Evolutionary conservation across 2,797 vertebrate species (phyloP).

Genomic region (Chrysocyon brachyurus): DNA sequence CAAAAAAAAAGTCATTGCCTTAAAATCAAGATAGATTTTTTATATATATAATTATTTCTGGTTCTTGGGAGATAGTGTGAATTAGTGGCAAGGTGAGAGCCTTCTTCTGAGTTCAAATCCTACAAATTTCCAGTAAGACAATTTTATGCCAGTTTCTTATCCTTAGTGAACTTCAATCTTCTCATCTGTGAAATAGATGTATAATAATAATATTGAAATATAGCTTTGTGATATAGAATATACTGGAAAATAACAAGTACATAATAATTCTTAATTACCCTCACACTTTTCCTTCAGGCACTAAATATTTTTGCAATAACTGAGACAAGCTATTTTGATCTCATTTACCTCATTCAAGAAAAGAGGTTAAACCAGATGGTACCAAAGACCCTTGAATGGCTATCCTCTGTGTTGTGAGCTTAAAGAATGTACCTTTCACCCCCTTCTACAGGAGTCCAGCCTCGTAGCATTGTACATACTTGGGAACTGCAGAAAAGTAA

Average conservation of each 20-base stretch:
- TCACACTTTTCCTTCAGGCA: neutral
- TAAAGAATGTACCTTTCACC: neutral
- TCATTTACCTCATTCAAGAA: neutral
- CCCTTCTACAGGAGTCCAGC: neutral
- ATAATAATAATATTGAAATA: neutral
- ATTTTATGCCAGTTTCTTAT: neutral
- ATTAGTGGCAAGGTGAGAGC: neutral
- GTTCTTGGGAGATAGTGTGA: neutral
- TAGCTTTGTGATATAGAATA: neutral
- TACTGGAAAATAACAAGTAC: constrained; percentile 8
- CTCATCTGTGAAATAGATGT: constrained; percentile 19
- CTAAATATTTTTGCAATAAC: constrained; percentile 1
- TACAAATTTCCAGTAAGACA: neutral
- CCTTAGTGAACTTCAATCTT: constrained; percentile 5
- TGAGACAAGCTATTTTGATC: neutral
- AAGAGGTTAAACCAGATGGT: neutral
- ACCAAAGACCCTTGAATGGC: neutral
- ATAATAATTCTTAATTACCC: neutral
- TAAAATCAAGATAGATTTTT: neutral
- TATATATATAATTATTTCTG: too few species aligned
- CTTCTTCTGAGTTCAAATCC: neutral
- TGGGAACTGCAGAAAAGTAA: neutral
- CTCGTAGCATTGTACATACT: neutral
- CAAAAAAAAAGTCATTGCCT: neutral
- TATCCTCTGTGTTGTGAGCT: neutral